phyloP scores from a whole-genome alignment of 2,113 vertebrate genomes.

The Chamaea fasciata region DNA sequence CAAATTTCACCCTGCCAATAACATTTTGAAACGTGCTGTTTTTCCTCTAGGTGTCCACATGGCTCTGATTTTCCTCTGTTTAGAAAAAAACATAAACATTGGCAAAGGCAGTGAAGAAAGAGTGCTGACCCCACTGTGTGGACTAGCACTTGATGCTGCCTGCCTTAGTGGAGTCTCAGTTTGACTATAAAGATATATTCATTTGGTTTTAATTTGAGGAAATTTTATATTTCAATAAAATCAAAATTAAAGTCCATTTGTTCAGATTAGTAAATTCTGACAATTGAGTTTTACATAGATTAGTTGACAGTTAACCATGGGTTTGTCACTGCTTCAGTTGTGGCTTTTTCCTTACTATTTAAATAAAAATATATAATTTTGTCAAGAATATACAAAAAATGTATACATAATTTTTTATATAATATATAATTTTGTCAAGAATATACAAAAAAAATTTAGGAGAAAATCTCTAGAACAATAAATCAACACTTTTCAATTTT shows the following conservation, averaged over 20 bases:
- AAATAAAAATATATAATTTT: background rate
- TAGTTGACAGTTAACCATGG: background rate
- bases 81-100: slow-evolving; percentile 67
- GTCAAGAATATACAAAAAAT: background rate
- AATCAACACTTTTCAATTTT: slow-evolving; percentile 20
- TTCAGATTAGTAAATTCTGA: background rate
- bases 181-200: slow-evolving; percentile 32
- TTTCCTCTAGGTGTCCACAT: slow-evolving; percentile 57
- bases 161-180: slow-evolving; percentile 23
- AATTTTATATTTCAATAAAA: slow-evolving; percentile 53
- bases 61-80: slow-evolving; percentile 70
- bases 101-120: slow-evolving; percentile 29
- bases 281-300: background rate
- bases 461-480: background rate
- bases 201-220: slow-evolving; percentile 58
- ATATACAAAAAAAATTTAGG: background rate
- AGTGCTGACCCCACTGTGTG: slow-evolving; percentile 29
- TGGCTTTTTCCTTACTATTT: background rate
- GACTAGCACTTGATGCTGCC: slow-evolving; percentile 23
- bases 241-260: slow-evolving; percentile 20
- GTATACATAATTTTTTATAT: too few species aligned
- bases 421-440: background rate
- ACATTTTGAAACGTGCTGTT: slow-evolving; percentile 52
- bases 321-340: background rate
- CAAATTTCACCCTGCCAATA: slow-evolving; percentile 23